Conservation (phyloP, 1,140 invertebrate species). For the Acromyrmex heyeri region DNA sequence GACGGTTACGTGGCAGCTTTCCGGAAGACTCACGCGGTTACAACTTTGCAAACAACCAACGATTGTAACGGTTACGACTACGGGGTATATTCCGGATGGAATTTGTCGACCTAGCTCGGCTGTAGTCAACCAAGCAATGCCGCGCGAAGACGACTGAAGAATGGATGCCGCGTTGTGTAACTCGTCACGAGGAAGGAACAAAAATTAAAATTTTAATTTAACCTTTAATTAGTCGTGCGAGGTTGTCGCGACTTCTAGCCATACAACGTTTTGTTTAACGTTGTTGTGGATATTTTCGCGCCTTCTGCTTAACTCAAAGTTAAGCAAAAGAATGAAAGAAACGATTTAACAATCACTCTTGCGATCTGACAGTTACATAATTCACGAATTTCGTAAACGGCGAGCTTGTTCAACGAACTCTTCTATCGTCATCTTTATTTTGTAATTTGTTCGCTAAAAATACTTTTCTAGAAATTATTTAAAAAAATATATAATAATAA, state of each 20-base stretch:
- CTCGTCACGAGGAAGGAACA: neutral
- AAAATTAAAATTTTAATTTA: conserved; percentile 4
- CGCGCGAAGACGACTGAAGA: neutral
- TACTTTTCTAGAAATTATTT: neutral
- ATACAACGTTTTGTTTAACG: no score
- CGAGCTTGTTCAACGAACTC: neutral
- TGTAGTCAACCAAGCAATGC: neutral
- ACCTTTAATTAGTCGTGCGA: no score
- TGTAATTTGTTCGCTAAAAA: neutral
- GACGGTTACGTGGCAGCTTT: conserved; percentile 58
- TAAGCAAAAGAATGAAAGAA: neutral
- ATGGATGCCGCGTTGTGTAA: neutral
- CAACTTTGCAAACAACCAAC: conserved; percentile 36
- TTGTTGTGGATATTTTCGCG: no score
- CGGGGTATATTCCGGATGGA: neutral
- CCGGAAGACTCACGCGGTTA: conserved; percentile 46
- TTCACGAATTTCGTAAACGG: neutral
- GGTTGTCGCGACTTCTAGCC: no score
- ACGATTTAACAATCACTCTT: neutral
- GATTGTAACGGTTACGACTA: neutral
- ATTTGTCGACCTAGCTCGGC: neutral
- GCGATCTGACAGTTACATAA: neutral
- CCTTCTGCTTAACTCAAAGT: no score
- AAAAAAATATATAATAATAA: neutral
- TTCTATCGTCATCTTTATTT: neutral